Base-by-base conservation (phyloP, 1,140 invertebrate species). In the Hesperophylax magnus region DNA sequence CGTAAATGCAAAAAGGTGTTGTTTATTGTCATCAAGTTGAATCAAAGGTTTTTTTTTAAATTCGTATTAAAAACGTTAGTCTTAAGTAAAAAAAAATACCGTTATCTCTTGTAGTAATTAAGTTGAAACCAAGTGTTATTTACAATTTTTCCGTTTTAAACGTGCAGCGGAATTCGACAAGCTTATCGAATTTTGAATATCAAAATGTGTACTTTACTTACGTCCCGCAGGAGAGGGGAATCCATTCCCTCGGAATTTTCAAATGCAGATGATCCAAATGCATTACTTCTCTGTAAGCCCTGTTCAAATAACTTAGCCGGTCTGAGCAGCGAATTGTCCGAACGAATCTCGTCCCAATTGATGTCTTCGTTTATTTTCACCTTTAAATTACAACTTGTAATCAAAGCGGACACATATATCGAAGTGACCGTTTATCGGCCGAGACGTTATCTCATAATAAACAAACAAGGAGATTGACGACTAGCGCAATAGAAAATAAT, bases 201-300 rank as follows among this genome's bases (percentile, higher is more conserved):
- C 20, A 74, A 56, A 74, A 56, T 3, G 17, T 22, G 7, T 56
- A 82, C 85, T 86, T 84, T 56, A 82, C 85, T 86, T 84, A 90
- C 89, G 82, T 90, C 89, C 20, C 81, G 78, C n/a, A 84, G 34
- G 18, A 84, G 72, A 0, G 83, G 83, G 20, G 83, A 79, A 77
- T 84, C 83, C 80, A 82, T 82, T 22, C 71, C 81, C 15, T 84
- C 83, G 0, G 75, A 14, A 54, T 81, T 63, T 27, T 84, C 82
- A 18, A 80, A 75, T 3, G 20, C 18, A 22, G 80, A 58, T 0
- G 77, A 61, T 17, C 63, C 82, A 69, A 60, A 77, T 11, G 58
- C 34, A 52, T 65, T 56, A 58, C 24, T 67, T 53, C 60, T 63
- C 56, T 77, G 71, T 15, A 34, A 34, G 8, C 39, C 58, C 24